Conservation (phyloP, 2,888 invertebrate species). For the Gerris lacustris region DNA sequence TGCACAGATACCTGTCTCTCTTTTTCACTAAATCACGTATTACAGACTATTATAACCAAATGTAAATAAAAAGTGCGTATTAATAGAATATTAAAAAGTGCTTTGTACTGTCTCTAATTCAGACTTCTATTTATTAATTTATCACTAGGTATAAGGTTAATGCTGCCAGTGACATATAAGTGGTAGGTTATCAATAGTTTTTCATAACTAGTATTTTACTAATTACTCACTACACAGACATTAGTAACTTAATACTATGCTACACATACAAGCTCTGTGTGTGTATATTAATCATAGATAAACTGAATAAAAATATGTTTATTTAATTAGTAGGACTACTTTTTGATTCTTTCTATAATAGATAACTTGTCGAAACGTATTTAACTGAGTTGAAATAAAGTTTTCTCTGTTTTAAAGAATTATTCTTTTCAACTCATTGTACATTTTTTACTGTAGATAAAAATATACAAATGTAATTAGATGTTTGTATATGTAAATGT, state of each 20-base stretch:
- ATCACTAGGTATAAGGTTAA: neutral
- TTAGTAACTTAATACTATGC: neutral
- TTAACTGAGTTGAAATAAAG: too few species aligned
- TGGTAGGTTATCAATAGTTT: neutral
- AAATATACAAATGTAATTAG: neutral
- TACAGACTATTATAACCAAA: too few species aligned
- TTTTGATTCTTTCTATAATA: neutral
- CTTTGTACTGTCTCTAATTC: neutral
- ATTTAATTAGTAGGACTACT: neutral
- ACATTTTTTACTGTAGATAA: neutral
- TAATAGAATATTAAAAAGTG: neutral
- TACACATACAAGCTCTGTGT: neutral
- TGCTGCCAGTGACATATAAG: neutral
- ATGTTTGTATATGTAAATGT: conserved; percentile 2
- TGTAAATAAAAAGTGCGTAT: neutral
- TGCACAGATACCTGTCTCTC: neutral
- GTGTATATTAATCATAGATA: neutral
- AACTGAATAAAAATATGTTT: neutral
- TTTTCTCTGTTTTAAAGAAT: neutral
- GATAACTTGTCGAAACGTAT: neutral
- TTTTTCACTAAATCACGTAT: too few species aligned
- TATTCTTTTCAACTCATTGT: neutral
- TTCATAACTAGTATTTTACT: neutral
- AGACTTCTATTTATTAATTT: neutral
- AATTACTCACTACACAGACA: neutral